phyloP scores from a whole-genome alignment of 2,113 vertebrate genomes.

The Triplophysa tibetana region DNA sequence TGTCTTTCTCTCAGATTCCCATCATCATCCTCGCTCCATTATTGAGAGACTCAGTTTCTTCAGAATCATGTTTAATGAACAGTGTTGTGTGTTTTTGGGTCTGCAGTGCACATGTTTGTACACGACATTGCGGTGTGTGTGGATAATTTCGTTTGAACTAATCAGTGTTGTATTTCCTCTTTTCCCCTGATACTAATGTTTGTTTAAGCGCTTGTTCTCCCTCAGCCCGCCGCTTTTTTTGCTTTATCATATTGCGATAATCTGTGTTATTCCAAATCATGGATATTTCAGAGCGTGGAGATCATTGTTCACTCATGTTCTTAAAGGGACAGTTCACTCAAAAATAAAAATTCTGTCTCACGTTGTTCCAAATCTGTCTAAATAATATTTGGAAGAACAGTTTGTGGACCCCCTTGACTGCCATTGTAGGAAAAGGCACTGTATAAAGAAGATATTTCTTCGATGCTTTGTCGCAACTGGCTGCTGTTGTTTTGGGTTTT shows the following conservation, averaged over 20 bases:
- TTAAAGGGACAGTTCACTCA: too few species aligned
- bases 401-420: too few species aligned
- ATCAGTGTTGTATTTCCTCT: constrained; percentile 35
- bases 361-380: too few species aligned
- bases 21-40: neutral
- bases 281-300: too few species aligned
- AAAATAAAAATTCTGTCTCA: too few species aligned
- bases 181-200: constrained; percentile 28
- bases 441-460: too few species aligned
- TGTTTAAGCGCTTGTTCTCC: constrained; percentile 13
- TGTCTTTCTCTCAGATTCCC: neutral
- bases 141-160: constrained; percentile 25
- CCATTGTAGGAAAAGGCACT: too few species aligned
- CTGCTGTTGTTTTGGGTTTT: too few species aligned
- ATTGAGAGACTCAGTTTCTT: neutral
- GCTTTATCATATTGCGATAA: neutral
- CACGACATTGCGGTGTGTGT: neutral
- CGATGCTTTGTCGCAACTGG: too few species aligned
- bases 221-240: neutral
- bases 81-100: constrained; percentile 1
- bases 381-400: too few species aligned
- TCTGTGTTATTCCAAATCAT: neutral
- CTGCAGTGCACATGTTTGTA: neutral
- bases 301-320: too few species aligned
- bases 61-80: neutral